These are phyloP conservation scores for Sardinella longiceps DNA, from an alignment of 2,797 vertebrate species.

Conservation along the genomic window DNA sequence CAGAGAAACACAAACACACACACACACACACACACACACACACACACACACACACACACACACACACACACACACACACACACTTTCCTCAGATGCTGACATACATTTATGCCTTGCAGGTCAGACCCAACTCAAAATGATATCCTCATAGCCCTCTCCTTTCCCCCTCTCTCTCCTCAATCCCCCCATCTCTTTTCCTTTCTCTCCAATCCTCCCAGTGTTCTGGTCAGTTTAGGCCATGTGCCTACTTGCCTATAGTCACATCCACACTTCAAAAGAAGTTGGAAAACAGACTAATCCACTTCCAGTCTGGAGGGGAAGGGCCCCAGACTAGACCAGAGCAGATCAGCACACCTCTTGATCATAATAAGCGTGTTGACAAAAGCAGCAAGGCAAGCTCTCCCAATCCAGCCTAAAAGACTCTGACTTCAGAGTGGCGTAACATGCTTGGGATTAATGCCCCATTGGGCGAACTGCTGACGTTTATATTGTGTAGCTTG, in stretches of 20 bases:
- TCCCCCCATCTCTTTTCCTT: background rate
- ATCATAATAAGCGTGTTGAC: slow-evolving; percentile 21
- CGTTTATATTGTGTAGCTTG: background rate
- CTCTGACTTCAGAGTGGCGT: slow-evolving; percentile 9
- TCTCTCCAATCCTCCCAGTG: slow-evolving; percentile 18
- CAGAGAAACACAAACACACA: background rate
- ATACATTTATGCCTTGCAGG: no score
- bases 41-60: background rate
- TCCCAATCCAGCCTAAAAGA: background rate
- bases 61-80: slow-evolving; percentile 17
- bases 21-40: background rate
- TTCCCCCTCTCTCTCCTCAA: slow-evolving; percentile 29
- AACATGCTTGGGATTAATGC: slow-evolving; percentile 11
- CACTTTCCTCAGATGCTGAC: background rate
- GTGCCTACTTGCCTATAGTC: slow-evolving; percentile 45
- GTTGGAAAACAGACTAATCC: background rate
- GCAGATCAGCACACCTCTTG: slow-evolving; percentile 1
- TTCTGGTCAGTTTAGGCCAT: slow-evolving; percentile 29
- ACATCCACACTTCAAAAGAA: slow-evolving; percentile 36
- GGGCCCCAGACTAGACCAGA: background rate
- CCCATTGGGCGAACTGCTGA: background rate
- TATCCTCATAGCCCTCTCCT: background rate
- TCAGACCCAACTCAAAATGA: background rate
- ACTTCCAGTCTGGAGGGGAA: background rate
- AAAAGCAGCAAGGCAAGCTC: background rate